phyloP scores from a whole-genome alignment of 2,888 invertebrate species.

The Parnassius orleans region DNA sequence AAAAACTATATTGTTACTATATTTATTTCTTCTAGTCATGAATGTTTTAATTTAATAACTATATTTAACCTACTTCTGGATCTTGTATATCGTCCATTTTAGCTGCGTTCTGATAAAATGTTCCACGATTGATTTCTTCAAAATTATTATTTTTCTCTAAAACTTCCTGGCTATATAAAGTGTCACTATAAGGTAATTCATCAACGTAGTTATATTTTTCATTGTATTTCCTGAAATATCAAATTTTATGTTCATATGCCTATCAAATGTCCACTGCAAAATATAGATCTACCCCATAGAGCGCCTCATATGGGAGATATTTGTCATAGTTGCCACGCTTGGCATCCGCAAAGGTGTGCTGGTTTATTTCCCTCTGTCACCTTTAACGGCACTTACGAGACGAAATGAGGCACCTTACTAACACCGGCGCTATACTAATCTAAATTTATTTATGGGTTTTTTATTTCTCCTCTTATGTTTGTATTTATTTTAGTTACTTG shows the following conservation, averaged over 20 bases:
- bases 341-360: too few species aligned
- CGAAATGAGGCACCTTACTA: too few species aligned
- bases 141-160: slow-evolving; percentile 53
- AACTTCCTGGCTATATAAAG: slow-evolving; percentile 51
- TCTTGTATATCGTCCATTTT: slow-evolving; percentile 59
- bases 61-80: slow-evolving; percentile 47
- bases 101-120: slow-evolving; percentile 56
- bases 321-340: too few species aligned
- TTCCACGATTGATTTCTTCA: slow-evolving; percentile 61
- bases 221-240: slow-evolving; percentile 47
- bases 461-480: too few species aligned
- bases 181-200: slow-evolving; percentile 54
- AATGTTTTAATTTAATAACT: slow-evolving; percentile 1
- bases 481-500: slow-evolving; percentile 43
- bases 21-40: not conserved
- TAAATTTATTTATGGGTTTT: too few species aligned
- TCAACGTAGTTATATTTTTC: slow-evolving; percentile 52
- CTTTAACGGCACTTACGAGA: too few species aligned
- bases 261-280: too few species aligned
- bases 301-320: too few species aligned
- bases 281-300: too few species aligned
- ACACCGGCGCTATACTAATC: too few species aligned
- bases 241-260: not conserved
- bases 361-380: too few species aligned
- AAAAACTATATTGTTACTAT: too few species aligned